Conservation (phyloP, 2,113 vertebrate genomes). For the Eolophus roseicapilla region DNA sequence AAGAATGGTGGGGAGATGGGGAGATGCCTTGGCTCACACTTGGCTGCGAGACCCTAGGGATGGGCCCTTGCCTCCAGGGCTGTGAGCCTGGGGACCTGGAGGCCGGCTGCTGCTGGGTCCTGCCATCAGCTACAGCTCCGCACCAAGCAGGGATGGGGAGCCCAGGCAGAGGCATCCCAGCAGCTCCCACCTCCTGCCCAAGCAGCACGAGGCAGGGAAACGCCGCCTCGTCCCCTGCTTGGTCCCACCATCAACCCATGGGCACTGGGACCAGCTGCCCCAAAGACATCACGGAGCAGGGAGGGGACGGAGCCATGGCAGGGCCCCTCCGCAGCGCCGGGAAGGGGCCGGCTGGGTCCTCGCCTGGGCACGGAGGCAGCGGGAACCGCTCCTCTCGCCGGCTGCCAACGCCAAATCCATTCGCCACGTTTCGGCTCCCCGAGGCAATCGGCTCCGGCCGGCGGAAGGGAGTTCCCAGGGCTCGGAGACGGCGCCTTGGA, state of each 20-base stretch:
- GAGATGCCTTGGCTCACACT: neutral
- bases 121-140: neutral
- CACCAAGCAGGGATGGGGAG: neutral
- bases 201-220: neutral
- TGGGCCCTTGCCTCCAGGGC: neutral
- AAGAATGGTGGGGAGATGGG: neutral
- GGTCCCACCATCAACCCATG: neutral
- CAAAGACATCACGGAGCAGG: neutral
- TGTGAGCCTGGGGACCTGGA: accelerated
- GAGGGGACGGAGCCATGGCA: neutral
- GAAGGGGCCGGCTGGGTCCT: constrained; percentile 8
- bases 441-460: constrained; percentile 36
- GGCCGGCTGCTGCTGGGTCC: neutral
- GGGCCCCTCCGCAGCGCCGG: neutral
- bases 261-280: neutral
- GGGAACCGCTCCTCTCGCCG: neutral
- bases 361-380: constrained; percentile 16
- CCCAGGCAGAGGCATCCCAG: neutral
- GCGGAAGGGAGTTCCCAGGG: constrained; percentile 50
- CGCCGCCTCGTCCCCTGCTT: accelerated
- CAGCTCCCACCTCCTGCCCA: neutral
- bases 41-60: neutral
- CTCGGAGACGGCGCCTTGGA: constrained; percentile 27
- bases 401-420: constrained; percentile 66
- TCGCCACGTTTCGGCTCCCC: constrained; percentile 50